Base-by-base conservation (phyloP, 2,888 invertebrate genomes). In the Cosmia pyralina region DNA sequence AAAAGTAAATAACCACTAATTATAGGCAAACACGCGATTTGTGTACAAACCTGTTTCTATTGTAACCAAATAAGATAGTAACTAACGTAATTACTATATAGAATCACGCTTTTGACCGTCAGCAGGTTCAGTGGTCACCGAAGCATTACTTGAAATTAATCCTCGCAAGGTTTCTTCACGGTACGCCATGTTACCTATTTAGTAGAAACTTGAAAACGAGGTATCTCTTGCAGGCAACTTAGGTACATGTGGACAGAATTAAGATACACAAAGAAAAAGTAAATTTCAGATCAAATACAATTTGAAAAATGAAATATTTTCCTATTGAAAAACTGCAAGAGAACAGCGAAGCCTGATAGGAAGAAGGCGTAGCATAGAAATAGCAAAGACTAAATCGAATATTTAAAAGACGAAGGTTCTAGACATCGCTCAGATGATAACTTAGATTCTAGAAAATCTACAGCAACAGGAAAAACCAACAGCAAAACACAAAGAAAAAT, bases 11-110 rank as follows among this genome's bases (percentile, higher is more conserved):
- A 72, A 58, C 69, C 55, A 55, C 66, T 76, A 82, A 83, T 82
- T 82, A 74, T 59, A 50, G 72, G 48, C 55, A 74, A 68, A 65
- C 83, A 83, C 70, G 83, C 83, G 59, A 78, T 72, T 67, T 68
- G 57, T 65, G 34, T 65, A 64, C 64, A 63, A 82, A 80, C 82
- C 72, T 69, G 81, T 84, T 72, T 46, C 84, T 72, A 76, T 82
- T 84, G 67, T 84, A 76, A 84, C 72, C 69, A 84, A 72, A 76
- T 80, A 55, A 60, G 82, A 84, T 72, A 84, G 66, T 81, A 76
- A 84, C 81, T 81, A 81, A 46, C 38, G 53, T 72, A 76, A 82
- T 82, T 72, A 70, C 28, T 57, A 64, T 67, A 80, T 60, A 76
- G 58, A 68, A 75, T 52, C 79, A 69, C 68, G 70, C 58, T 72